Evolutionary conservation across 2,888 invertebrate genomes (phyloP).

Genomic region (Scelioninae gen. 2): DNA sequence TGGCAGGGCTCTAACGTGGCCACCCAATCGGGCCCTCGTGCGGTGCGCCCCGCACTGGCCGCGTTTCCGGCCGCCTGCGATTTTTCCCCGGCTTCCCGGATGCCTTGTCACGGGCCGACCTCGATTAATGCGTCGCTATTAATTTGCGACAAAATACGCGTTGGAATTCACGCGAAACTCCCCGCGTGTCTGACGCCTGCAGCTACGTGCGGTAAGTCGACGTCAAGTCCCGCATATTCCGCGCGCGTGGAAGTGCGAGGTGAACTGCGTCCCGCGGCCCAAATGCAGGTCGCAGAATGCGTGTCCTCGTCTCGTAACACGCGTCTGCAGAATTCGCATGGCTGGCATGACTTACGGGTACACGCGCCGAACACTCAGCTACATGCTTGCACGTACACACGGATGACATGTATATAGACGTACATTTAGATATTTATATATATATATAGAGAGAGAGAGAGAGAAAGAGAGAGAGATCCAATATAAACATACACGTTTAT

Average conservation of each 20-base stretch:
- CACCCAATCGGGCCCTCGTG: too few species aligned
- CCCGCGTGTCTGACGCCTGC: conserved; percentile 40
- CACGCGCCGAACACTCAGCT: conserved; percentile 37
- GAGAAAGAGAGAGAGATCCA: too few species aligned
- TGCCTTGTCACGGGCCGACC: conserved; percentile 1
- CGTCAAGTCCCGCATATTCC: conserved; percentile 40
- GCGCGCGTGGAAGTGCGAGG: conserved; percentile 55
- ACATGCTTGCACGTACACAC: too few species aligned
- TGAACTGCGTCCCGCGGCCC: conserved; percentile 39
- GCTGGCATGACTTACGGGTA: conserved; percentile 56
- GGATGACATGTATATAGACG: too few species aligned
- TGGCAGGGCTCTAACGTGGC: too few species aligned
- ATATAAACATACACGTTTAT: too few species aligned
- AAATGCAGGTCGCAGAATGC: conserved; percentile 45
- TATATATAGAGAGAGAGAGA: too few species aligned
- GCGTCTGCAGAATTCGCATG: conserved; percentile 54
- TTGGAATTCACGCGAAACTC: conserved; percentile 46
- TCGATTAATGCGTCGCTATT: conserved; percentile 20
- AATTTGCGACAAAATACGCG: conserved; percentile 36
- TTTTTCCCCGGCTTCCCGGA: too few species aligned
- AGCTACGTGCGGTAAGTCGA: conserved; percentile 33
- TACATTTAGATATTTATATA: too few species aligned
- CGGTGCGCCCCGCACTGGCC: too few species aligned
- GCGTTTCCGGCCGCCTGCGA: too few species aligned
- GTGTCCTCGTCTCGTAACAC: conserved; percentile 49